Conservation (phyloP, 2,888 invertebrate genomes). For the Caenorhabditis japonica region DNA sequence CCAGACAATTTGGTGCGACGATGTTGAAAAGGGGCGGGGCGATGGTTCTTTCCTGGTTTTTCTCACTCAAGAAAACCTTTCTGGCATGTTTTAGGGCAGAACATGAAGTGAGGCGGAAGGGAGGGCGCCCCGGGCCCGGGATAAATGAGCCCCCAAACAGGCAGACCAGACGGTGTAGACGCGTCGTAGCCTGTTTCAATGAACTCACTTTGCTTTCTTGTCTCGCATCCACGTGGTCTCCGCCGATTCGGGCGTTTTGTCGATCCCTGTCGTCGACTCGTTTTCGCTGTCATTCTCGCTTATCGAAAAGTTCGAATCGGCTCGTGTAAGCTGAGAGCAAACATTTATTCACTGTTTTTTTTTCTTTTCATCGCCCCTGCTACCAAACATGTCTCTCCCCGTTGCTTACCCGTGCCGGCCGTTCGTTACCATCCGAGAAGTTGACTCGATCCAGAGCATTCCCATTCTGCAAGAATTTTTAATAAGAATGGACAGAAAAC, state of each 20-base stretch:
- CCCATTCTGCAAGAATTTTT: constrained; percentile 15
- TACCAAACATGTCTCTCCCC: neutral
- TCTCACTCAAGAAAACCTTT: too few species aligned
- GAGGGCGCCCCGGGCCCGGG: too few species aligned
- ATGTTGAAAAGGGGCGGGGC: too few species aligned
- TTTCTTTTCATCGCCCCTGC: too few species aligned
- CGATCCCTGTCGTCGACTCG: constrained; percentile 25
- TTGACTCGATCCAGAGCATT: constrained; percentile 17
- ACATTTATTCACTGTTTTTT: too few species aligned
- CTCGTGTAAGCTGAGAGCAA: constrained; percentile 39
- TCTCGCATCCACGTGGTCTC: constrained; percentile 59
- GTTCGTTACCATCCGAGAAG: constrained; percentile 27
- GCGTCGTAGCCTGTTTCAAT: constrained; percentile 20
- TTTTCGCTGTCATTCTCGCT: constrained; percentile 37
- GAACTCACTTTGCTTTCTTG: constrained; percentile 52
- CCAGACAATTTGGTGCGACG: too few species aligned
- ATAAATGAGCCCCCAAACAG: too few species aligned
- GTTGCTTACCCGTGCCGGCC: constrained; percentile 31
- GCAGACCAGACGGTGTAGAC: too few species aligned
- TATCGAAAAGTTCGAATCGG: constrained; percentile 42
- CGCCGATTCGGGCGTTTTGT: constrained; percentile 49
- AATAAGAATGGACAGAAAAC: neutral
- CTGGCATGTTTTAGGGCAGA: too few species aligned
- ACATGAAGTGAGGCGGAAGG: too few species aligned
- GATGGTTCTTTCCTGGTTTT: too few species aligned